Evolutionary conservation across 2,113 vertebrate species (phyloP).

Genomic region (Lagopus leucura): DNA sequence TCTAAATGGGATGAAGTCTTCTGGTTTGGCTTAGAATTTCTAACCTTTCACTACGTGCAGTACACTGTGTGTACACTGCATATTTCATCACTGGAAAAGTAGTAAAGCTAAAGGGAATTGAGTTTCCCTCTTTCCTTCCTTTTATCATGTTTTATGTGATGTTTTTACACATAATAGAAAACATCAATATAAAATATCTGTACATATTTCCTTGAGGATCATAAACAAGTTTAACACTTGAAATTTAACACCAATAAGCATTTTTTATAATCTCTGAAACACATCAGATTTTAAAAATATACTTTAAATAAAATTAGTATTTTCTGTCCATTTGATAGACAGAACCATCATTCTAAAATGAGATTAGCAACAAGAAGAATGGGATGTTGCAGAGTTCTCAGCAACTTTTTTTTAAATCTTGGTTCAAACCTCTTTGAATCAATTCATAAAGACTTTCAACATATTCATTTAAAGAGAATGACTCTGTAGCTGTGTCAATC

Average conservation of each 20-base stretch:
- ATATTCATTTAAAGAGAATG: not conserved
- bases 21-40: not conserved
- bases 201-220: not conserved
- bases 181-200: not conserved
- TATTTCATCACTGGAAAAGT: not conserved
- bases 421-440: not conserved
- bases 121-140: not conserved
- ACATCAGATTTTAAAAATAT: not conserved
- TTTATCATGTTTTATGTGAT: not conserved
- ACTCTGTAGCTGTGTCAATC: not conserved
- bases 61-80: not conserved
- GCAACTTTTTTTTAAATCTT: not conserved
- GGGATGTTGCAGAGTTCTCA: not conserved
- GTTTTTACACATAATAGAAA: not conserved
- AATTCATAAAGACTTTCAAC: not conserved
- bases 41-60: not conserved
- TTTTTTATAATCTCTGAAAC: not conserved
- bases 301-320: not conserved
- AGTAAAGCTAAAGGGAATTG: not conserved
- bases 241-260: not conserved
- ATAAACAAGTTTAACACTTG: not conserved
- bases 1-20: accelerated
- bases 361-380: not conserved
- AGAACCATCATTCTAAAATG: not conserved
- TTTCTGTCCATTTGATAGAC: not conserved